Base-by-base conservation (phyloP, 2,797 vertebrate genomes). In the Pseudomugil tenellus region DNA sequence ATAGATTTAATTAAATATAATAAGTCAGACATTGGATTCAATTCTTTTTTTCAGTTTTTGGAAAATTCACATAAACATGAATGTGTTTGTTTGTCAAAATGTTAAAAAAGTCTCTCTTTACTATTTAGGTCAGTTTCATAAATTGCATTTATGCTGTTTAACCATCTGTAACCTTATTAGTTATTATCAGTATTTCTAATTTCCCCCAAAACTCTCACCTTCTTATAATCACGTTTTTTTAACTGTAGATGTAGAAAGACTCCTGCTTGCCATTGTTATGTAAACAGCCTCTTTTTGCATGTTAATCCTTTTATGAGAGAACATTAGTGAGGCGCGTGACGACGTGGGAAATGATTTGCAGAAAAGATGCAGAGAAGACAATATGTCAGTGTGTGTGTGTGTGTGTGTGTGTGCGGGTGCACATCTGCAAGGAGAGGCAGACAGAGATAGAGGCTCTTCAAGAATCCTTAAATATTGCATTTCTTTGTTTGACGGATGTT, bases 401-500 rank as follows among this genome's bases (percentile, higher is more conserved):
- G 55, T 61, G 64, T 32, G 48, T 49, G 74, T 87, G 70, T 66
- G 73, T 10, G 5, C 69, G 79, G 69, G 55, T 61, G 64, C 66
- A 48, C 70, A 60, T 72, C 59, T 61, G 59, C 64, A 17, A 5
- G n/a, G 16, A 39, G 41, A 55, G 51, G 4, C 10, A 37, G 57
- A 28, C 28, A 52, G 57, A 54, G 61, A 54, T 63, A 72, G 68
- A 72, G 58, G 61, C 62, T 87, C 80, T 88, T 90, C 76, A 88
- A 83, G 89, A 87, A 88, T 69, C 79, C 86, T 89, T 93, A 92
- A 92, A 92, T 92, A 91, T 92, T 90, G 73, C 81, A 89, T 91
- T 90, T 89, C 89, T 89, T 90, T 91, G 85, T 92, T 85, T 91
- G 90, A 92, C 55, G 86, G 87, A 91, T 89, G 86, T 88, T 89